phyloP scores from a whole-genome alignment of 2,888 invertebrate genomes.

The Trypoxylon attenuatum region DNA sequence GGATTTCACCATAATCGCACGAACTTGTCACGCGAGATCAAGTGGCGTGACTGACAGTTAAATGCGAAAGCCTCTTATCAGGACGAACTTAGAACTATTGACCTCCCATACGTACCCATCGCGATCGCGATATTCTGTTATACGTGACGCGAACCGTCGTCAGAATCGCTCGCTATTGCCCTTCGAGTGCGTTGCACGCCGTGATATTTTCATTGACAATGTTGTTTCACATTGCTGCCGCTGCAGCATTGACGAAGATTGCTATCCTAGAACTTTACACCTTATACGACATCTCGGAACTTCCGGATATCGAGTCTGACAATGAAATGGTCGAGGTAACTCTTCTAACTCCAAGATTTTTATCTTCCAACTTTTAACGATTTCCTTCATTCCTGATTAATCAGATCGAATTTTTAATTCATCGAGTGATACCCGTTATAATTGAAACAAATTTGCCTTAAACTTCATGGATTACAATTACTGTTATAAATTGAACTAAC shows the following conservation, averaged over 20 bases:
- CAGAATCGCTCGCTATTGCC: neutral
- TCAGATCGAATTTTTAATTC: no score
- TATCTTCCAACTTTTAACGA: no score
- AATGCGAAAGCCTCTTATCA: constrained; percentile 36
- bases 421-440: no score
- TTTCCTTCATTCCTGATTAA: no score
- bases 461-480: no score
- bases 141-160: neutral
- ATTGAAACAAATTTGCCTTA: no score
- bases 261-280: constrained; percentile 37
- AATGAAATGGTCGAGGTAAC: constrained; percentile 40
- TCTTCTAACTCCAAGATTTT: neutral
- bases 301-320: neutral
- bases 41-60: constrained; percentile 4
- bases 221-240: constrained; percentile 36
- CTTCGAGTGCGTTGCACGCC: neutral
- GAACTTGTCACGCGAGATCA: neutral
- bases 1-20: neutral
- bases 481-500: no score
- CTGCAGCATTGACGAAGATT: constrained; percentile 35
- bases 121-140: constrained; percentile 2
- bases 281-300: constrained; percentile 1
- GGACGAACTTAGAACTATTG: constrained; percentile 37
- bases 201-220: constrained; percentile 23
- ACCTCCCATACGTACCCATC: constrained; percentile 9